Conservation (phyloP, 1,140 invertebrate species). For the Leptinotarsa defecta region DNA sequence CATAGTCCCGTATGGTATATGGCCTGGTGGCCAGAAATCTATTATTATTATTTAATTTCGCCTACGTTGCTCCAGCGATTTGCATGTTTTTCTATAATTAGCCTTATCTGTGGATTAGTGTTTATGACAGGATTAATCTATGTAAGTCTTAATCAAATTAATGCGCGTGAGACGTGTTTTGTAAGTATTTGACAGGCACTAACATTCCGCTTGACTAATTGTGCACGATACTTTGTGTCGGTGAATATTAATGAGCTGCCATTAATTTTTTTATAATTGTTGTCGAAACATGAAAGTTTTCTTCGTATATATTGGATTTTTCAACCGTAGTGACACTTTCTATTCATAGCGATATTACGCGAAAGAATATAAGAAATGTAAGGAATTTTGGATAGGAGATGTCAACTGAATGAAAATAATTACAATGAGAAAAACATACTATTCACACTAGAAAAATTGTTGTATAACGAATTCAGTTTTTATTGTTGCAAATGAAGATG, state of each 20-base stretch:
- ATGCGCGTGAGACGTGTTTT: conserved; percentile 3
- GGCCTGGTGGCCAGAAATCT: neutral
- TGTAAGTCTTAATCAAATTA: conserved; percentile 7
- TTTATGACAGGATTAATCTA: neutral
- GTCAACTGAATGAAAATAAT: too few species aligned
- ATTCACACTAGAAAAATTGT: too few species aligned
- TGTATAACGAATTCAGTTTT: too few species aligned
- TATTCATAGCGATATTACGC: neutral
- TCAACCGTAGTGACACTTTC: neutral
- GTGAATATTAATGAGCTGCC: neutral
- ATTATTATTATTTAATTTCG: conserved; percentile 17
- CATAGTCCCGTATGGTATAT: conserved; percentile 13
- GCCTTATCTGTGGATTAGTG: neutral
- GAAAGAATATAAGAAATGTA: conserved; percentile 11
- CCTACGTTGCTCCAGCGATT: neutral
- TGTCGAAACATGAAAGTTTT: neutral
- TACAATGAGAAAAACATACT: too few species aligned
- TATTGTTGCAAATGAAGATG: too few species aligned
- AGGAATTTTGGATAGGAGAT: too few species aligned
- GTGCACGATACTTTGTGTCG: too few species aligned
- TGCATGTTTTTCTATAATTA: conserved; percentile 16
- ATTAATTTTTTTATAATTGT: neutral
- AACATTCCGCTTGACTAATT: neutral
- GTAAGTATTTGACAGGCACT: neutral
- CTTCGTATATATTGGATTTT: neutral